phyloP scores from a whole-genome alignment of 2,797 vertebrate species.

The Sebastolobus altivelis region DNA sequence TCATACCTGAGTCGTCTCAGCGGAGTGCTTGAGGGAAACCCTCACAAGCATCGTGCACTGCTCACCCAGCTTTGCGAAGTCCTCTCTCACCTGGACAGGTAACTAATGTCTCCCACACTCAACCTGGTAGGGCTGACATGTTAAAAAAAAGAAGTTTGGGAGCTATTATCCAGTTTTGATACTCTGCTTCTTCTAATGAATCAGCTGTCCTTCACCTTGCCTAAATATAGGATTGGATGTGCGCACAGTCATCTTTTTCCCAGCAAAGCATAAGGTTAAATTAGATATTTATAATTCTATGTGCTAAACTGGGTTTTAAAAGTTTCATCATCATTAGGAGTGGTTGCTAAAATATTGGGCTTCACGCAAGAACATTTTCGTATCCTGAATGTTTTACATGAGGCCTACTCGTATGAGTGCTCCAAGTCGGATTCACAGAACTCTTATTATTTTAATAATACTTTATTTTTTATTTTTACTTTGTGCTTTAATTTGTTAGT shows the following conservation, averaged over 20 bases:
- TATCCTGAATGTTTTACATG: background rate
- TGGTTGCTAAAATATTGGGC: background rate
- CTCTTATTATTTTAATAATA: background rate
- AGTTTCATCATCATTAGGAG: background rate
- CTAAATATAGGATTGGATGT: background rate
- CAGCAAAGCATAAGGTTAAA: background rate
- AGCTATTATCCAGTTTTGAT: background rate
- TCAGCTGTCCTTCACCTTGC: background rate
- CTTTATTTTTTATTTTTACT: constrained; percentile 17
- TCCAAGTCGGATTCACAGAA: too few relatives aligned
- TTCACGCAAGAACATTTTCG: background rate
- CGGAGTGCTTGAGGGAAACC: constrained; percentile 92
- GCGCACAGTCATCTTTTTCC: background rate
- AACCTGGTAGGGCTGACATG: background rate
- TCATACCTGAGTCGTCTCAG: constrained; percentile 95
- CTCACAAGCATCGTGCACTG: constrained; percentile 91
- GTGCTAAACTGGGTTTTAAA: background rate
- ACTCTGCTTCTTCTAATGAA: background rate
- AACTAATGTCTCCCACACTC: constrained; percentile 27
- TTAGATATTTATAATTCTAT: background rate
- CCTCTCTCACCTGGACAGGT: constrained; percentile 95
- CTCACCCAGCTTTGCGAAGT: constrained; percentile 94
- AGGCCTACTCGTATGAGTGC: too few relatives aligned
- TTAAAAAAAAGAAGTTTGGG: background rate
- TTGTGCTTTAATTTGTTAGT: constrained; percentile 43